Percentiles rank a stretch among this genome's conserved stretches.
Evolutionary conservation across 2,888 invertebrate genomes (phyloP).

Genomic region (Teleogryllus oceanicus): DNA sequence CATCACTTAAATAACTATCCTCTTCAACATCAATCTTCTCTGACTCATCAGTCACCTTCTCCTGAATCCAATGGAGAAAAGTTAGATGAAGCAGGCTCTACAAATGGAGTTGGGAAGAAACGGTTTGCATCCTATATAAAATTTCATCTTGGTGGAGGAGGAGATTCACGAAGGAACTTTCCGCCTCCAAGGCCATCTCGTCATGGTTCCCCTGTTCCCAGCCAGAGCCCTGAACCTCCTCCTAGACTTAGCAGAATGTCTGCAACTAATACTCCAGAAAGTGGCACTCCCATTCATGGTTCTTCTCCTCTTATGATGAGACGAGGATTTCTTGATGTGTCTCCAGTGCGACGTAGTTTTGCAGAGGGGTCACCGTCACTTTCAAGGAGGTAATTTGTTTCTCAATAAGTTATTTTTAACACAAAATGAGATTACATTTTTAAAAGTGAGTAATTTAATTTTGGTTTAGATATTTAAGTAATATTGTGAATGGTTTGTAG

Average conservation of each 20-base stretch:
- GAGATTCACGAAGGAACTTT: constrained; percentile 31
- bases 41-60: background rate
- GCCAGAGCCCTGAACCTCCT: constrained; percentile 61
- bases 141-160: constrained; percentile 59
- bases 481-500: constrained; percentile 43
- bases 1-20: constrained; percentile 30
- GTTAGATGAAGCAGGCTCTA: constrained; percentile 25
- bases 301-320: constrained; percentile 54
- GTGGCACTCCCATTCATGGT: constrained; percentile 30
- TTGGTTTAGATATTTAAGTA: background rate
- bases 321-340: constrained; percentile 57
- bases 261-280: constrained; percentile 29
- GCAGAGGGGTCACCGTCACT: constrained; percentile 52
- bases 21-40: constrained; percentile 30
- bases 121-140: constrained; percentile 80
- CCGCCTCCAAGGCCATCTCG: constrained; percentile 46
- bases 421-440: background rate
- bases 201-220: constrained; percentile 40
- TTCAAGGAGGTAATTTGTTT: constrained; percentile 52
- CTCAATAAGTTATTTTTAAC: no score
- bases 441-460: background rate
- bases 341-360: constrained; percentile 39
- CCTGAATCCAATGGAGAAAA: constrained; percentile 20
- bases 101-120: constrained; percentile 55
- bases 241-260: constrained; percentile 49